Percentiles rank a stretch among this genome's conserved stretches.
Evolutionary conservation across 2,888 invertebrate species (phyloP).

Genomic region (Idaea aversata): DNA sequence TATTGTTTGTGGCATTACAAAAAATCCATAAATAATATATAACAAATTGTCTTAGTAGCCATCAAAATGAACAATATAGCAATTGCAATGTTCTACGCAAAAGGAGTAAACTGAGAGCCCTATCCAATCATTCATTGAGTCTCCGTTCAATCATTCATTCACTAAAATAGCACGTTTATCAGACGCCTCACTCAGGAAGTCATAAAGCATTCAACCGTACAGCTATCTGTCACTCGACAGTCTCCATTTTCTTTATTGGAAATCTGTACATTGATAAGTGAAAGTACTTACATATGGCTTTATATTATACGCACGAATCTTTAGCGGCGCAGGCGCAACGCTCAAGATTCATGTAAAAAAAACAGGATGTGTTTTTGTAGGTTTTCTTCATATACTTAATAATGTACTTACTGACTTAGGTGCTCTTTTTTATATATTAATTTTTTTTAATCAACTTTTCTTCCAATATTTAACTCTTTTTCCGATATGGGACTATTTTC

Average conservation of each 20-base stretch:
- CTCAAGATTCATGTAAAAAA: no score
- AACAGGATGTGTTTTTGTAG: no score
- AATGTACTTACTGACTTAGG: no score
- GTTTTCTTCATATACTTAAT: no score
- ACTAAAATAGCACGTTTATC: slow-evolving; percentile 65
- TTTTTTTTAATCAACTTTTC: no score
- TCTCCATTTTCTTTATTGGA: slow-evolving; percentile 1
- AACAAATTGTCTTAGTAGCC: no score
- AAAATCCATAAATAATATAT: no score
- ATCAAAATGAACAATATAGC: neutral
- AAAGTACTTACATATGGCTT: slow-evolving; percentile 8
- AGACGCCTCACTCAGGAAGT: slow-evolving; percentile 61
- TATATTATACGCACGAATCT: slow-evolving; percentile 7
- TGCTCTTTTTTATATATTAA: no score
- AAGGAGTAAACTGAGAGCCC: slow-evolving; percentile 1
- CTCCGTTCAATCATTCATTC: slow-evolving; percentile 43
- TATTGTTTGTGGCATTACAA: no score
- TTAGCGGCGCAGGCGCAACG: no score
- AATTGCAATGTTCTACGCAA: slow-evolving; percentile 32
- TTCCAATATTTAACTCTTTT: no score
- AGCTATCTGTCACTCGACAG: slow-evolving; percentile 50
- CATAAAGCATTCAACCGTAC: slow-evolving; percentile 63
- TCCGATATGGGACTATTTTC: no score
- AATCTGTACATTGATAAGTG: slow-evolving; percentile 36
- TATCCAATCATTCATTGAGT: slow-evolving; percentile 54